phyloP scores from a whole-genome alignment of 2,797 vertebrate genomes.

The Arrhamphus sclerolepis region DNA sequence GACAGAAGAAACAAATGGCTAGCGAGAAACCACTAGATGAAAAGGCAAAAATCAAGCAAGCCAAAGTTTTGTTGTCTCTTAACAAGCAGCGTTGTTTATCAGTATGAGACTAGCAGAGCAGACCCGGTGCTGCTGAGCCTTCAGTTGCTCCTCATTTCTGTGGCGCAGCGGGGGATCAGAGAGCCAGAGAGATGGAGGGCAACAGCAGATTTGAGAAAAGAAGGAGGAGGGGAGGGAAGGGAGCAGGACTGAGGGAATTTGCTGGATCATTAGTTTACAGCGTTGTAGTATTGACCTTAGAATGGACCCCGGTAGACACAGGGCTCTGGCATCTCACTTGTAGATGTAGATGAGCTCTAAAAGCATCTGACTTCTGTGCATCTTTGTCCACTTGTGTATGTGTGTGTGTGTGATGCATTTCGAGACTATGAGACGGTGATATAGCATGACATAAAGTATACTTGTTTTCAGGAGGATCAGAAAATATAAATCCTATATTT shows the following conservation, averaged over 20 bases:
- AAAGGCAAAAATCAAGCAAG: conserved; percentile 47
- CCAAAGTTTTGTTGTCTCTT: conserved; percentile 65
- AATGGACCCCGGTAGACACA: conserved; percentile 65
- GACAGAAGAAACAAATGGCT: conserved; percentile 30
- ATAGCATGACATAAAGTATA: too few relatives aligned
- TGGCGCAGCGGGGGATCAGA: conserved; percentile 68
- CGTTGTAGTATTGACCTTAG: conserved; percentile 78
- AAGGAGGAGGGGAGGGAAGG: conserved; percentile 36
- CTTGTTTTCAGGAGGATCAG: too few relatives aligned
- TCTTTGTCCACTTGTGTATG: conserved; percentile 6
- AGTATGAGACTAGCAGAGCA: conserved; percentile 60
- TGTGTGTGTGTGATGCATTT: not conserved
- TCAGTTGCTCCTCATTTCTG: conserved; percentile 77
- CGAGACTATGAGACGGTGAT: too few relatives aligned
- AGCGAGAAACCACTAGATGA: conserved; percentile 48
- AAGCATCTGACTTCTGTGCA: conserved; percentile 48
- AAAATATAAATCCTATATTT: too few relatives aligned
- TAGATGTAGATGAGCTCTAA: conserved; percentile 57
- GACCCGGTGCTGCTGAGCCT: conserved; percentile 49
- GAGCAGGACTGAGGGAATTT: conserved; percentile 71
- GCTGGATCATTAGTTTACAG: conserved; percentile 80
- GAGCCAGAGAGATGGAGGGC: conserved; percentile 65
- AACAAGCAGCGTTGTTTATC: conserved; percentile 72
- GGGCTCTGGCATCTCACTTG: conserved; percentile 53
- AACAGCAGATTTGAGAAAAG: conserved; percentile 63